phyloP scores from a whole-genome alignment of 2,113 vertebrate species.

The Stomatorhinus ivindoensis region DNA sequence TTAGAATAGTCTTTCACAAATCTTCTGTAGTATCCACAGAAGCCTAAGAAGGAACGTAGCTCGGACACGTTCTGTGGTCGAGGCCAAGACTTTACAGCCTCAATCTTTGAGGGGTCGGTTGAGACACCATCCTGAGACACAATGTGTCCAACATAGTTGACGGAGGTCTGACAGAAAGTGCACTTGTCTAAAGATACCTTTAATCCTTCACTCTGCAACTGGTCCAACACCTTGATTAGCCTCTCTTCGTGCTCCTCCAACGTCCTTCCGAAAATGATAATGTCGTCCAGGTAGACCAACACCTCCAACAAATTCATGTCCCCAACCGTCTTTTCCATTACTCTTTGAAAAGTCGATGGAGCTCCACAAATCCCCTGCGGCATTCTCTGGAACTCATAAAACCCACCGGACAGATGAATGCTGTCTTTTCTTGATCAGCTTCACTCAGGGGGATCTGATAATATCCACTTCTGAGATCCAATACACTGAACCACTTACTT shows the following conservation, averaged over 20 bases:
- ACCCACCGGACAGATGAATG: neutral
- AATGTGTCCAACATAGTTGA: slow-evolving; percentile 6
- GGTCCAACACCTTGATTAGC: neutral
- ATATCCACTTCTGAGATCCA: neutral
- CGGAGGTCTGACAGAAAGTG: neutral
- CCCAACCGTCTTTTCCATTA: neutral
- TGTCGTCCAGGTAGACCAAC: neutral
- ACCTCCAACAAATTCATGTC: neutral
- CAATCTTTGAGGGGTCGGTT: neutral
- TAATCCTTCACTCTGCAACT: neutral
- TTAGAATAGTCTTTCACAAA: neutral
- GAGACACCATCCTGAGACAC: neutral
- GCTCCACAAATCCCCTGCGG: slow-evolving; percentile 22
- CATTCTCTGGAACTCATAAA: neutral
- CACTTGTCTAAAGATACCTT: slow-evolving; percentile 1
- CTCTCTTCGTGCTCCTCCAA: neutral
- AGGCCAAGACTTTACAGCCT: neutral
- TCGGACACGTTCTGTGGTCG: neutral
- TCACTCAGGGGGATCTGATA: neutral
- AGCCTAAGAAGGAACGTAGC: neutral
- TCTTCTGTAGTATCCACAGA: neutral
- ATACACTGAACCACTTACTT: too few relatives aligned
- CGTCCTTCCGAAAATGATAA: neutral
- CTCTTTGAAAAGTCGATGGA: slow-evolving; percentile 9
- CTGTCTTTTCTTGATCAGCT: neutral